phyloP scores from a whole-genome alignment of 2,888 invertebrate species.

The Hypomecis punctinalis region DNA sequence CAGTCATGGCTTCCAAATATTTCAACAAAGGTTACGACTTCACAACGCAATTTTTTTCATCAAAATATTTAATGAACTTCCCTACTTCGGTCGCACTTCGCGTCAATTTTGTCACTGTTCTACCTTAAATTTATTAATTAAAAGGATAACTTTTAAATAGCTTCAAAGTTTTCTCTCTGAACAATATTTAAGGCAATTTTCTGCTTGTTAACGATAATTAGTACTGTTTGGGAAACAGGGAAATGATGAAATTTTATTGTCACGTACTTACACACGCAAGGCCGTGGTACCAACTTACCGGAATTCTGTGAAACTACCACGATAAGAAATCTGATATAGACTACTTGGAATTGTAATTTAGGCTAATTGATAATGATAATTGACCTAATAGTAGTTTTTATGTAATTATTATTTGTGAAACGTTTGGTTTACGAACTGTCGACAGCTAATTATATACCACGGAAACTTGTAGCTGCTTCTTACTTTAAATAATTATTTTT shows the following conservation, averaged over 20 bases:
- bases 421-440: too few species aligned
- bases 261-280: constrained; percentile 12
- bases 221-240: constrained; percentile 20
- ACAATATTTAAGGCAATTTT: constrained; percentile 32
- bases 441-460: too few species aligned
- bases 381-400: too few species aligned
- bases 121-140: constrained; percentile 29
- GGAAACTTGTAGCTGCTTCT: too few species aligned
- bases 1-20: constrained; percentile 11
- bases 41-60: constrained; percentile 16
- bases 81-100: constrained; percentile 17
- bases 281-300: background rate
- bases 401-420: too few species aligned
- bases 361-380: too few species aligned
- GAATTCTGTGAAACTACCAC: background rate
- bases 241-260: constrained; percentile 13
- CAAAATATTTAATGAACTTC: constrained; percentile 31
- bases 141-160: constrained; percentile 36
- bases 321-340: constrained; percentile 13
- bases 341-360: background rate
- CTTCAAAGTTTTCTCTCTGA: constrained; percentile 23
- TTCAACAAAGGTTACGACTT: constrained; percentile 19
- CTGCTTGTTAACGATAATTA: constrained; percentile 35
- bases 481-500: too few species aligned
- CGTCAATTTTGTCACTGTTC: constrained; percentile 33